Evolutionary conservation across 2,888 invertebrate genomes (phyloP), one percentile per base, ranked within the genome.

Genomic region (Anthoptus insignis): DNA sequence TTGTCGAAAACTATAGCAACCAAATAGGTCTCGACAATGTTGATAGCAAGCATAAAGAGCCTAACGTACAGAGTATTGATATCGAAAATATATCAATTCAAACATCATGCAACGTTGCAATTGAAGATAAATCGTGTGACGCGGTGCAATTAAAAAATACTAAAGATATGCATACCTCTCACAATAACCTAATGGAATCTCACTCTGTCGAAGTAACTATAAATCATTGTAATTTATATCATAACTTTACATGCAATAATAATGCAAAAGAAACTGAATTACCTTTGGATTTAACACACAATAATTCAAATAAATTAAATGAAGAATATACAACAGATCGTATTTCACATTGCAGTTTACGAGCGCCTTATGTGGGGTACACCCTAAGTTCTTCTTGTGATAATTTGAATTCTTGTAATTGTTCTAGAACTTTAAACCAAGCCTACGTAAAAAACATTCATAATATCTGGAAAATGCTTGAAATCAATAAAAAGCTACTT

Each of bases 301-400:
- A 1, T n/a, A 27, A 27, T 37, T 21, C 49, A 56, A 39, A 50
- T n/a, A 6, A 6, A 14, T 56, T 56, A 56, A 21, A 37, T 1
- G 11, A 37, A 11, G 39, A 7, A 16, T 27, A 45, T 22, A 22
- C n/a, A n/a, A n/a, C n/a, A n/a, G n/a, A n/a, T n/a, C n/a, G n/a
- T n/a, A n/a, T n/a, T n/a, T n/a, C n/a, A n/a, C n/a, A n/a, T 16
- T 16, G 29, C 5, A 19, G 21, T 56, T 63, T 57, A 39, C 50
- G 34, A 16, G 22, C 19, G 7, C 82, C 86, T 34, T 86, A 86
- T 65, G 75, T 86, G 61, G 88, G 87, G 7, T 85, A 75, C 60
- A 91, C 88, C 5, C 69, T 89, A 32, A 80, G 86, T 66, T 87
- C 88, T 75, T 74, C 80, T 57, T 88, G 89, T 70, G 78, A 85